Evolutionary conservation across 1,140 invertebrate genomes (phyloP).

Genomic region (Trichonephila clavata): DNA sequence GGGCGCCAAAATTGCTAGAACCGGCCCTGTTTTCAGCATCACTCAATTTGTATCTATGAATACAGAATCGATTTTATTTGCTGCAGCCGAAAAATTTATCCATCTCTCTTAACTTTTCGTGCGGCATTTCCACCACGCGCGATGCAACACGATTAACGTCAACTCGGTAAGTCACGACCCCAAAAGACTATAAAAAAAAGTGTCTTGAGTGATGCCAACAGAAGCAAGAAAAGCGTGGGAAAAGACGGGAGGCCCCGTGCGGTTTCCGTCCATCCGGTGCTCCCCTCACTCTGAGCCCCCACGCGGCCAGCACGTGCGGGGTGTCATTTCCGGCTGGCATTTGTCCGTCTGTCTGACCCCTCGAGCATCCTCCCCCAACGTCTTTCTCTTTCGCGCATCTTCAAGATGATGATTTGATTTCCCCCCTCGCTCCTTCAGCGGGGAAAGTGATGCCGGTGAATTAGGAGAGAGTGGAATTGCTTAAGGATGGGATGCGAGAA

Average conservation of each 20-base stretch:
- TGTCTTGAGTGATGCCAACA: slow-evolving; percentile 8
- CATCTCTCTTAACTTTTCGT: too few relatives aligned
- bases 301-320: slow-evolving; percentile 75
- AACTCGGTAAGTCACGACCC: slow-evolving; percentile 38
- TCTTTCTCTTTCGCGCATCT: slow-evolving; percentile 32
- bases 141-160: slow-evolving; percentile 5
- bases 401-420: neutral
- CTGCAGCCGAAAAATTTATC: too few relatives aligned
- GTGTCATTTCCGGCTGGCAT: slow-evolving; percentile 73
- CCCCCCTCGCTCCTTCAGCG: neutral
- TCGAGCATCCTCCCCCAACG: slow-evolving; percentile 36
- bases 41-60: too few relatives aligned
- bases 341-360: slow-evolving; percentile 37
- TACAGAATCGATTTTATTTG: too few relatives aligned
- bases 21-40: too few relatives aligned
- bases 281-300: slow-evolving; percentile 43
- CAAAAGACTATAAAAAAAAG: neutral
- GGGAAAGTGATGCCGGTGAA: neutral
- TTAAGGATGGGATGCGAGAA: too few relatives aligned
- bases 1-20: too few relatives aligned
- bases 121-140: neutral
- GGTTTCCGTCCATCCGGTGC: slow-evolving; percentile 49
- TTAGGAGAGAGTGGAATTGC: too few relatives aligned
- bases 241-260: slow-evolving; percentile 1
- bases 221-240: slow-evolving; percentile 39